Conservation (phyloP, 2,113 vertebrate species). For the Orcinus orca region DNA sequence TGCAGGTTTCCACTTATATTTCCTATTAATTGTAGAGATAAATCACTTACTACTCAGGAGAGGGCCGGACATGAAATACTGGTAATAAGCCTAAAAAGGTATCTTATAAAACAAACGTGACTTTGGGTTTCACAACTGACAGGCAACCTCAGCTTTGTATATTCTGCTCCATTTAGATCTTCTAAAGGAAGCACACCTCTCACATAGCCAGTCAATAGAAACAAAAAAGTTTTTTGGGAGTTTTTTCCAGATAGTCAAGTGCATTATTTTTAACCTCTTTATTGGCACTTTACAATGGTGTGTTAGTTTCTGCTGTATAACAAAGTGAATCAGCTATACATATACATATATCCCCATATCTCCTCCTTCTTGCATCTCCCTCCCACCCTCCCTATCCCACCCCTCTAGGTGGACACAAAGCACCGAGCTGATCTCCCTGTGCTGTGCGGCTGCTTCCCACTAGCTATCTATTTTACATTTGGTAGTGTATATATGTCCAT, state of each 20-base stretch:
- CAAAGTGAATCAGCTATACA: too few species aligned
- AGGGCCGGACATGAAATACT: background rate
- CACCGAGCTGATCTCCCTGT: too few species aligned
- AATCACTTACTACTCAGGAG: constrained; percentile 20
- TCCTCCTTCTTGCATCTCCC: too few species aligned
- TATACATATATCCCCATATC: too few species aligned
- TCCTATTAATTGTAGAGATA: constrained; percentile 31
- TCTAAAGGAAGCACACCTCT: background rate
- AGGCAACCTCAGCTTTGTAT: background rate
- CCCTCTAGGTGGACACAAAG: too few species aligned
- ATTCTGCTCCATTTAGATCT: constrained; percentile 9
- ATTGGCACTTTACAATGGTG: too few species aligned
- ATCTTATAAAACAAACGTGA: constrained; percentile 16
- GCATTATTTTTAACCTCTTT: background rate
- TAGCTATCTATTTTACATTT: too few species aligned
- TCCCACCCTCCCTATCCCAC: too few species aligned
- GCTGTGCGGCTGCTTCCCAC: too few species aligned
- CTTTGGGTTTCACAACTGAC: background rate
- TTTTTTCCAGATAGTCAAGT: constrained; percentile 44
- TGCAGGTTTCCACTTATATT: constrained; percentile 10
- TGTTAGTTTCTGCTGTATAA: too few species aligned
- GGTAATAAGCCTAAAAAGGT: constrained; percentile 6
- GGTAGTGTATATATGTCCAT: too few species aligned
- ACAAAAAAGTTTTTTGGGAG: background rate
- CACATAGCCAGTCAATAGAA: background rate